Evolutionary conservation across 2,888 invertebrate genomes (phyloP), one percentile per base, ranked within the genome.

Genomic region (Ctena decussata): DNA sequence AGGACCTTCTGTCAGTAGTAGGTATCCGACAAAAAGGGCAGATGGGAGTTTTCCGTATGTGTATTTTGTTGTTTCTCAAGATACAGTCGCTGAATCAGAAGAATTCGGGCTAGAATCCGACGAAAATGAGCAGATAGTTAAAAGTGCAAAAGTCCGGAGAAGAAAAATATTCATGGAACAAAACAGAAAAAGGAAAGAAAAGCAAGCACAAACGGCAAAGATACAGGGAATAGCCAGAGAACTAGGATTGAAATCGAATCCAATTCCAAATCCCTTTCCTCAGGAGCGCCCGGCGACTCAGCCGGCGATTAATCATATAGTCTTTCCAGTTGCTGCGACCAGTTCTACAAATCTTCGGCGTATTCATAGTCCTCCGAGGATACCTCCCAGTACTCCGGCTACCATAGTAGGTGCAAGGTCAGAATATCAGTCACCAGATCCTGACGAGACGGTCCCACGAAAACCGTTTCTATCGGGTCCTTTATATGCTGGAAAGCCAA

Each of bases 61-160:
- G 30, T 91, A 91, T 73, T 91, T 90, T 84, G 91, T 91, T 27
- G 90, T 91, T 18, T 82, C 90, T n/a, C 84, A 83, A 5, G 83
- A 90, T 18, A 81, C 70, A 32, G n/a, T 71, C 30, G 44, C 75
- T 21, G 78, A 71, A 12, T 74, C 85, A 21, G 75, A 83, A 15
- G 70, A 74, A 12, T 75, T 80, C 12, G 41, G 30, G 39, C 39
- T 53, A 21, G 84, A 79, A 39, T 60, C 37, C 24, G 80, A 57
- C 11, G 82, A 79, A 24, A 65, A 65, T 35, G 3, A n/a, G 8
- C 65, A 77, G 15, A 69, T 69, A 21, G 80, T 75, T 74, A 88
- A 84, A 80, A 80, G 81, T 77, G 85, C 81, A 49, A 84, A 77
- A 32, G 86, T 84, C 49, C 65, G 80, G 32, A 73, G 83, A 69